Conservation (phyloP, 1,140 invertebrate genomes). For the Drosophila obscura region DNA sequence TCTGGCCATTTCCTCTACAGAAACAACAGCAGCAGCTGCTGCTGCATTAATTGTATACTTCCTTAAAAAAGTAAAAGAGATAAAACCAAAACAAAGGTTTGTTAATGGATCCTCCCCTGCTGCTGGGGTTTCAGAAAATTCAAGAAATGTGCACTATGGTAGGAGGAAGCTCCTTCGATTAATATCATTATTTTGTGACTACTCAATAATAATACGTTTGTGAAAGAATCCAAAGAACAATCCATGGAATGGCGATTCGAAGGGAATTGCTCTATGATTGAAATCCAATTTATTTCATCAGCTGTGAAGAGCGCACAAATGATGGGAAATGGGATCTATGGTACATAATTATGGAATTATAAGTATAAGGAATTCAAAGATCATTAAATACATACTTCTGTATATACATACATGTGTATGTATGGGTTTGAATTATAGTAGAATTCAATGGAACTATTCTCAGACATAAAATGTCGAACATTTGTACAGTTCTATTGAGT, state of each 20-base stretch:
- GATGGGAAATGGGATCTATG: conserved; percentile 7
- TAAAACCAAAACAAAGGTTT: conserved; percentile 13
- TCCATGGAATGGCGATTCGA: background rate
- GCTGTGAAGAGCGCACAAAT: conserved; percentile 26
- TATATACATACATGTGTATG: too few relatives aligned
- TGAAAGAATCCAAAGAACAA: conserved; percentile 11
- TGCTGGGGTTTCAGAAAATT: background rate
- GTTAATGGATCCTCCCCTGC: conserved; percentile 15
- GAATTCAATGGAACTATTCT: too few relatives aligned
- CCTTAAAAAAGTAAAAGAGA: conserved; percentile 33
- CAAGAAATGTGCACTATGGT: conserved; percentile 20
- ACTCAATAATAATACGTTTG: conserved; percentile 31
- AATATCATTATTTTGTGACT: conserved; percentile 29
- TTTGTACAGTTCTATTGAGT: too few relatives aligned
- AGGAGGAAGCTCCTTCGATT: conserved; percentile 36
- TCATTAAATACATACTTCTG: too few relatives aligned
- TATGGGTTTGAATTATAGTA: too few relatives aligned
- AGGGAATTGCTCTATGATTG: conserved; percentile 3
- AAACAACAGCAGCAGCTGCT: conserved; percentile 31
- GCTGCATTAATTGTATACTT: conserved; percentile 70
- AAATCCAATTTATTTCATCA: conserved; percentile 3
- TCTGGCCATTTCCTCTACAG: conserved; percentile 64
- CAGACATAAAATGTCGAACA: too few relatives aligned
- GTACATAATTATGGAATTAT: background rate
- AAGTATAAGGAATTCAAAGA: background rate